Evolutionary conservation across 2,113 vertebrate species (phyloP).

Genomic region (Haliaeetus leucogaster): DNA sequence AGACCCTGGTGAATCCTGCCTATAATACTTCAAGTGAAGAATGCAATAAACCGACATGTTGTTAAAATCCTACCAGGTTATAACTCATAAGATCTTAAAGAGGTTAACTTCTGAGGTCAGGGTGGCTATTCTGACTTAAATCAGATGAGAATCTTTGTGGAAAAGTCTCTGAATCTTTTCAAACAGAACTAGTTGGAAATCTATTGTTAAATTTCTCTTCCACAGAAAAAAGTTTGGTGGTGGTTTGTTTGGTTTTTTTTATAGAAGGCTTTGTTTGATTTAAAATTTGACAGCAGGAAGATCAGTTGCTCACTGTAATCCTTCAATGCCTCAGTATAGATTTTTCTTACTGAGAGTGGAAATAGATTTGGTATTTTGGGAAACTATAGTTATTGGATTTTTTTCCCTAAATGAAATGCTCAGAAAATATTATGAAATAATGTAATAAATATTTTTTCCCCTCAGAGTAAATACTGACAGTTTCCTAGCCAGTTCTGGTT

Average conservation of each 20-base stretch:
- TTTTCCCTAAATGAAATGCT: background rate
- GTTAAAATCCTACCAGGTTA: background rate
- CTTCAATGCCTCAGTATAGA: background rate
- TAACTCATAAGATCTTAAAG: background rate
- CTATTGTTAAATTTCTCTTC: background rate
- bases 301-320: background rate
- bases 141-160: background rate
- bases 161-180: background rate
- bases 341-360: background rate
- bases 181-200: background rate
- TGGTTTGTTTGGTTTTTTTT: background rate
- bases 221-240: background rate
- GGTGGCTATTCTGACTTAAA: background rate
- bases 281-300: background rate
- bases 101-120: background rate
- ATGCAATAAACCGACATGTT: background rate
- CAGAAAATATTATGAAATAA: background rate
- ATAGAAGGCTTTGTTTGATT: background rate
- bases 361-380: background rate
- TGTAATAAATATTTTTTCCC: background rate
- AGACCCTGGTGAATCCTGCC: background rate
- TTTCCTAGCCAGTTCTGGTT: background rate
- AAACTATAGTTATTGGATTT: background rate
- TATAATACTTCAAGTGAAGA: background rate
- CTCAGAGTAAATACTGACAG: background rate